Evolutionary conservation across 2,113 vertebrate genomes (phyloP).

Genomic region (Rhinoderma darwinii): DNA sequence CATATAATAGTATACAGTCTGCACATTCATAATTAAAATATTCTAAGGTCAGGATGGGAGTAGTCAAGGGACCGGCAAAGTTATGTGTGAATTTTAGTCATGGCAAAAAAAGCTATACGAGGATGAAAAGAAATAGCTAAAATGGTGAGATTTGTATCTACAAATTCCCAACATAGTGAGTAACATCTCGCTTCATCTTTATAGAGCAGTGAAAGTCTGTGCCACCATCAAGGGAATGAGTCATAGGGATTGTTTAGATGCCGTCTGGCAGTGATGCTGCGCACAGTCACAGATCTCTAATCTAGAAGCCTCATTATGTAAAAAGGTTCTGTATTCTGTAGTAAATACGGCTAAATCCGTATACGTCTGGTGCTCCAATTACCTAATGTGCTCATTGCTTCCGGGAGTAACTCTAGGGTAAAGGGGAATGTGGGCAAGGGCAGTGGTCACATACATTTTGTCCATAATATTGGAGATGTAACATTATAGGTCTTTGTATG

Average conservation of each 20-base stretch:
- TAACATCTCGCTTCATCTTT: background rate
- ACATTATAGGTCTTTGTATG: too few species aligned
- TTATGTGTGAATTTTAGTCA: background rate
- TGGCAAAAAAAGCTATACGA: background rate
- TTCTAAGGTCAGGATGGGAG: background rate
- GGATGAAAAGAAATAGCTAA: background rate
- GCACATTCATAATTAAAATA: background rate
- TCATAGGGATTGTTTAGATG: background rate
- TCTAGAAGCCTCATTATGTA: background rate
- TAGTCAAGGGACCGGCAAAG: too few species aligned
- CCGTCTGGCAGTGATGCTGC: background rate
- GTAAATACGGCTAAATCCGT: background rate
- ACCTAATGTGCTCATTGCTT: too few species aligned
- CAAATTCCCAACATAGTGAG: background rate
- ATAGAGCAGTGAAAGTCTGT: constrained; percentile 19
- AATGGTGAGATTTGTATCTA: background rate
- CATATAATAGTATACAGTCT: background rate
- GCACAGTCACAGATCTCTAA: background rate
- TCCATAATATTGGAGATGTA: too few species aligned
- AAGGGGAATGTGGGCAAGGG: too few species aligned
- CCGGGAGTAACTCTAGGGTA: too few species aligned
- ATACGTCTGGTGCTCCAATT: background rate
- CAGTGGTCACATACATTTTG: too few species aligned
- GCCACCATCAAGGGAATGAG: background rate
- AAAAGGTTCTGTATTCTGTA: background rate